Evolutionary conservation across 2,888 invertebrate species (phyloP).

Genomic region (Anarsia innoxiella): DNA sequence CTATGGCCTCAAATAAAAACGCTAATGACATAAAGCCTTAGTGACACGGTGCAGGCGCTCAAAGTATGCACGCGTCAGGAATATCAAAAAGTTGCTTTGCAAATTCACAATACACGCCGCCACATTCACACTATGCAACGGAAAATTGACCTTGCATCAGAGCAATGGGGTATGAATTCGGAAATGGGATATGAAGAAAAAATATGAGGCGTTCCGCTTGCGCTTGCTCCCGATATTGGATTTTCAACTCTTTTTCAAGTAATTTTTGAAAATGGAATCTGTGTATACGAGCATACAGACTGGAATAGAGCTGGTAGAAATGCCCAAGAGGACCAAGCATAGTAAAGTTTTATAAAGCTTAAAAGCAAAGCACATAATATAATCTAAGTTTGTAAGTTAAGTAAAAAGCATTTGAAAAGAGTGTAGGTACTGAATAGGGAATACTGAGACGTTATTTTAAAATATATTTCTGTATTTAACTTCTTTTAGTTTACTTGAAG

Average conservation of each 20-base stretch:
- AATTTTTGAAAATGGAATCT: constrained; percentile 62
- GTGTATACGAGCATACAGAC: constrained; percentile 39
- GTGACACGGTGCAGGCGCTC: constrained; percentile 46
- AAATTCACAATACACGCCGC: constrained; percentile 39
- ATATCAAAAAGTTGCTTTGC: constrained; percentile 33
- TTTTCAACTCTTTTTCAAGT: constrained; percentile 54
- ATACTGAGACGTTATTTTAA: no score
- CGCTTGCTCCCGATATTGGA: constrained; percentile 44
- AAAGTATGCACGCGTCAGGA: constrained; percentile 31
- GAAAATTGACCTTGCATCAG: constrained; percentile 21
- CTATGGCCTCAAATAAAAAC: constrained; percentile 53
- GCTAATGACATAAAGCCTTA: constrained; percentile 29
- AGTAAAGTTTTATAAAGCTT: constrained; percentile 8
- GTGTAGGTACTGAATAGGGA: constrained; percentile 1
- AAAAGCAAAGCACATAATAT: constrained; percentile 8
- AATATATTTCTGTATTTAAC: no score
- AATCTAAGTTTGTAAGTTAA: constrained; percentile 8
- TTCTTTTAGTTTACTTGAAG: no score
- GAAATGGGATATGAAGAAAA: constrained; percentile 25
- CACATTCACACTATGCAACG: constrained; percentile 22
- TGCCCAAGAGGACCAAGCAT: constrained; percentile 5
- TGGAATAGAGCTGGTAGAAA: constrained; percentile 2
- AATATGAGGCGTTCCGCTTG: constrained; percentile 27
- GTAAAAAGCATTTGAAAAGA: constrained; percentile 7
- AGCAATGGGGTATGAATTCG: constrained; percentile 22